Conservation (phyloP, 2,888 invertebrate species). For the Petrolisthes cinctipes region DNA sequence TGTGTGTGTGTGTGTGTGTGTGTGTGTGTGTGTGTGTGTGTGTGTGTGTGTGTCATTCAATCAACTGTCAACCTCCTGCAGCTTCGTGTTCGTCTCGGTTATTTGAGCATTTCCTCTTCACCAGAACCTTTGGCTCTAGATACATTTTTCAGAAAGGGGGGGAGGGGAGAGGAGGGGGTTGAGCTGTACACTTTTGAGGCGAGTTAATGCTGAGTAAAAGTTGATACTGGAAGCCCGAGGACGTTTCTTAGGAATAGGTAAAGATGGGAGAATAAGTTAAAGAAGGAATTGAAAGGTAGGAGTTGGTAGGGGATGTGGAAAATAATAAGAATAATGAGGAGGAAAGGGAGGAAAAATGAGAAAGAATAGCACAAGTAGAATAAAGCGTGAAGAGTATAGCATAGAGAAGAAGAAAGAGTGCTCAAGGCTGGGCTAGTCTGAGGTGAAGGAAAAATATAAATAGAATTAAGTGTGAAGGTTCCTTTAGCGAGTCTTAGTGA, state of each 20-base stretch:
- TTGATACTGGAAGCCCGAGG: no score
- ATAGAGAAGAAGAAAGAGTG: constrained; percentile 1
- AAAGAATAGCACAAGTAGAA: neutral
- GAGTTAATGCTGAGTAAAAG: no score
- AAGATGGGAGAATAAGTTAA: neutral
- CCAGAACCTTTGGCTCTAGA: no score
- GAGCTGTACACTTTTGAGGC: no score
- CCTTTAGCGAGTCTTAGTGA: neutral
- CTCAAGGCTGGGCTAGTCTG: neutral
- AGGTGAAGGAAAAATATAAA: neutral
- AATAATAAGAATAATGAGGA: no score
- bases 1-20: no score
- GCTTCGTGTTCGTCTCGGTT: no score
- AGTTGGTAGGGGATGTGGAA: neutral
- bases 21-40: no score
- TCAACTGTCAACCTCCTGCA: no score
- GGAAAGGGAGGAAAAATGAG: neutral
- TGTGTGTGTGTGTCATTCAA: no score
- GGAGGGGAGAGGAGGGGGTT: neutral
- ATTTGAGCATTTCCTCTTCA: no score
- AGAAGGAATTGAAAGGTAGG: neutral
- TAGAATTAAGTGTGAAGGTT: neutral
- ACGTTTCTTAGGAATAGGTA: neutral
- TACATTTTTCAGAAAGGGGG: neutral
- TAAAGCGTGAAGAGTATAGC: neutral